phyloP scores from a whole-genome alignment of 2,888 invertebrate genomes.

The Ormyrus rosae region DNA sequence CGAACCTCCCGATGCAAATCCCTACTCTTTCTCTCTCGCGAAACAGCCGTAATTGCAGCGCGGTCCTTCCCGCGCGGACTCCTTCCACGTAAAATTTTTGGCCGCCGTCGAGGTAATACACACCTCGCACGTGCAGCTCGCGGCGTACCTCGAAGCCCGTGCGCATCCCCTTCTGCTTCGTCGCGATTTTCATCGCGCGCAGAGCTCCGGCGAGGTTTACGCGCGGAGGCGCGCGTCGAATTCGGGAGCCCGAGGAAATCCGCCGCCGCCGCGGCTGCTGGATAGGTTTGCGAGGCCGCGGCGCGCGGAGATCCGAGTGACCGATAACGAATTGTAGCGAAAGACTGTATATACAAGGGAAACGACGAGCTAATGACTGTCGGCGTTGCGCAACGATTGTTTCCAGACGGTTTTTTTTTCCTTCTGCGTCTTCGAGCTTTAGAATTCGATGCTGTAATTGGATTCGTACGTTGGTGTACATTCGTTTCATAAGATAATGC shows the following conservation, averaged over 20 bases:
- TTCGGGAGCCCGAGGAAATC: neutral
- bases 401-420: constrained; percentile 6
- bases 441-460: constrained; percentile 45
- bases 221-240: neutral
- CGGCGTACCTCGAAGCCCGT: neutral
- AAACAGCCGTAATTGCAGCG: too few species aligned
- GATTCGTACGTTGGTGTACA: constrained; percentile 18
- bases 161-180: neutral
- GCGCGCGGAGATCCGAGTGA: constrained; percentile 14
- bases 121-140: constrained; percentile 16
- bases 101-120: neutral
- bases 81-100: neutral
- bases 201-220: neutral
- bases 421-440: neutral
- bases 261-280: neutral
- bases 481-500: constrained; percentile 45
- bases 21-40: too few species aligned
- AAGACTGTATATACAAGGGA: neutral
- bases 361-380: constrained; percentile 41
- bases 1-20: too few species aligned
- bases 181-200: constrained; percentile 10
- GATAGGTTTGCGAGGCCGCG: neutral
- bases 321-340: constrained; percentile 24
- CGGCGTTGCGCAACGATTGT: constrained; percentile 15
- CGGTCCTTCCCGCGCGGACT: neutral